phyloP scores from a whole-genome alignment of 2,888 invertebrate species.

The Falcaria lacertinaria region DNA sequence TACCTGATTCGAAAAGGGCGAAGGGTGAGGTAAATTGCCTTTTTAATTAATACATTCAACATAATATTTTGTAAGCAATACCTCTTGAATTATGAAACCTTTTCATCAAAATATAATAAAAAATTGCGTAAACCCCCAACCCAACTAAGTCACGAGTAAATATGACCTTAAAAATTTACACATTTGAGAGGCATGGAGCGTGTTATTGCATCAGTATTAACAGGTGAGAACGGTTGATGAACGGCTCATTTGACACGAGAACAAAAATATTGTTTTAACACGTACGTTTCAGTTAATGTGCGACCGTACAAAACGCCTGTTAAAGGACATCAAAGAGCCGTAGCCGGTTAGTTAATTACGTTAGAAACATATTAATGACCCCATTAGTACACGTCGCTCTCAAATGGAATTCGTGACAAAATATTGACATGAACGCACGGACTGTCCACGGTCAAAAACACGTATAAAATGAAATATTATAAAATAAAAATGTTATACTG shows the following conservation, averaged over 20 bases:
- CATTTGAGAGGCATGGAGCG: not conserved
- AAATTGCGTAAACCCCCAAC: not conserved
- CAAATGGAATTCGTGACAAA: slow-evolving; percentile 75
- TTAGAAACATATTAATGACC: slow-evolving; percentile 70
- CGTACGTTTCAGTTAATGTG: slow-evolving; percentile 30
- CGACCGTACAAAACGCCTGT: slow-evolving; percentile 25
- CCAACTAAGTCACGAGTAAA: not conserved
- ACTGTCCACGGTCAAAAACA: slow-evolving; percentile 47
- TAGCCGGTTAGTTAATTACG: slow-evolving; percentile 60
- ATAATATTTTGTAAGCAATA: no score
- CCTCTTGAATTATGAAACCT: no score
- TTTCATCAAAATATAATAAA: no score
- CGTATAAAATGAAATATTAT: slow-evolving; percentile 57
- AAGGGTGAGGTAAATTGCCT: no score
- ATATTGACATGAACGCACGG: slow-evolving; percentile 65
- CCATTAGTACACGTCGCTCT: slow-evolving; percentile 68
- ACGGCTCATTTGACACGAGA: slow-evolving; percentile 34
- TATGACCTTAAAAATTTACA: not conserved
- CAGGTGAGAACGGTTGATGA: slow-evolving; percentile 21
- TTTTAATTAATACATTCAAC: no score
- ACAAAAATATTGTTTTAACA: slow-evolving; percentile 44
- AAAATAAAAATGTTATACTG: slow-evolving; percentile 55
- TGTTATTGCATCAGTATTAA: not conserved
- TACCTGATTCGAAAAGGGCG: no score
- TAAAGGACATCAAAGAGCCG: slow-evolving; percentile 61